phyloP scores from a whole-genome alignment of 2,888 invertebrate species.

The Dryadula phaetusa region DNA sequence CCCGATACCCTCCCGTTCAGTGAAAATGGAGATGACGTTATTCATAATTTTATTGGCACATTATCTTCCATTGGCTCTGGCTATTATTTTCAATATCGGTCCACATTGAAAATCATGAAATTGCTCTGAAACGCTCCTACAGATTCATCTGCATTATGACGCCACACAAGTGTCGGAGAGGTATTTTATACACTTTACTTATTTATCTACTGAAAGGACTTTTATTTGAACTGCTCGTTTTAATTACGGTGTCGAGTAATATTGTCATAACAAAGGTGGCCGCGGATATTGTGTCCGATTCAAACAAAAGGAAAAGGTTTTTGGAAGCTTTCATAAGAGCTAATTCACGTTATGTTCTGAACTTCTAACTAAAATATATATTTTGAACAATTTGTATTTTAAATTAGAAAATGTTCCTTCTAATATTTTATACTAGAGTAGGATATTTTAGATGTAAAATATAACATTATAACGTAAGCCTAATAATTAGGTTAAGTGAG shows the following conservation, averaged over 20 bases:
- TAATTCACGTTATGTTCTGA: neutral
- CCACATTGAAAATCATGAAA: conserved; percentile 22
- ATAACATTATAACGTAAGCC: conserved; percentile 12
- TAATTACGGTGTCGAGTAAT: conserved; percentile 46
- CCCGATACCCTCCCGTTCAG: neutral
- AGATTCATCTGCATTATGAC: conserved; percentile 28
- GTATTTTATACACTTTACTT: conserved; percentile 20
- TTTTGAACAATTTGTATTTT: neutral
- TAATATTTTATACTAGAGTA: neutral
- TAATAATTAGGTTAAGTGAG: conserved; percentile 25
- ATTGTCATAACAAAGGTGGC: conserved; percentile 47
- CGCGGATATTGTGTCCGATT: conserved; percentile 45
- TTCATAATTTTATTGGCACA: conserved; percentile 29
- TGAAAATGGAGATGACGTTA: conserved; percentile 16
- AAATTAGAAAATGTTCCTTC: neutral
- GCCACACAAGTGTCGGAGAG: conserved; percentile 4
- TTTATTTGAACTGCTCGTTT: conserved; percentile 37
- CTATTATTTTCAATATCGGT: conserved; percentile 29
- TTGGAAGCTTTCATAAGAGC: conserved; percentile 8
- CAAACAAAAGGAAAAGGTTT: conserved; percentile 43
- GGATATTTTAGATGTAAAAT: conserved; percentile 10
- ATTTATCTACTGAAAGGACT: conserved; percentile 23
- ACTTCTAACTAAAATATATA: neutral
- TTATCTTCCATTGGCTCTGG: conserved; percentile 22
- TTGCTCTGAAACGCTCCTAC: conserved; percentile 9